phyloP scores from a whole-genome alignment of 2,888 invertebrate genomes.

The Strigamia maritima region DNA sequence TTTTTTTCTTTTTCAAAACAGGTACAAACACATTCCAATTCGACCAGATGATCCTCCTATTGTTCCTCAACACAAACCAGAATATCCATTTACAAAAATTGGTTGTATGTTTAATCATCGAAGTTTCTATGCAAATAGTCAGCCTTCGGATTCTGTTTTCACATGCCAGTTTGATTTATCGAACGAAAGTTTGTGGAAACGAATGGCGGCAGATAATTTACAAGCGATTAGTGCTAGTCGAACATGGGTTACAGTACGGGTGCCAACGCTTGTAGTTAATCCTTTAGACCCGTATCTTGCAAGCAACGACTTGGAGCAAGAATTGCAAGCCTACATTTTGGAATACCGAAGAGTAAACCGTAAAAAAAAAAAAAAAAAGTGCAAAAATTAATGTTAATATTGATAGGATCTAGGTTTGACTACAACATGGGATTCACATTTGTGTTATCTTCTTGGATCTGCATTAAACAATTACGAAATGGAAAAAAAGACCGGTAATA shows the following conservation, averaged over 20 bases:
- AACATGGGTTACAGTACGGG: conserved; percentile 41
- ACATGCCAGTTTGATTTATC: conserved; percentile 50
- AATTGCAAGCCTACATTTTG: conserved; percentile 49
- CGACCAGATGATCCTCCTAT: conserved; percentile 37
- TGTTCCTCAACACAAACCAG: conserved; percentile 42
- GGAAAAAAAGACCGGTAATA: conserved; percentile 51
- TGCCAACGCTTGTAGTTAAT: conserved; percentile 43
- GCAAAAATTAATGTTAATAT: too few relatives aligned
- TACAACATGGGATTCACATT: conserved; percentile 52
- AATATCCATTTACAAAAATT: conserved; percentile 52
- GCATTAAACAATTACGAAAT: conserved; percentile 52
- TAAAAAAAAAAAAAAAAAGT: too few relatives aligned
- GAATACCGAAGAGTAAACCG: conserved; percentile 50
- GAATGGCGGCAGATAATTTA: conserved; percentile 52
- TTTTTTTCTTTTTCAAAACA: neutral
- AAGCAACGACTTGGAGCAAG: conserved; percentile 52
- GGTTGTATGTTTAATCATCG: conserved; percentile 54
- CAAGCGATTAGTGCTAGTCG: conserved; percentile 45
- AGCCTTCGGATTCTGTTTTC: conserved; percentile 51
- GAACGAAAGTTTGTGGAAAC: conserved; percentile 52
- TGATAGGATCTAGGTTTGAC: conserved; percentile 50
- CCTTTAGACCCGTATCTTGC: conserved; percentile 47
- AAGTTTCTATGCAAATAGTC: conserved; percentile 52
- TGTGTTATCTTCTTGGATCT: conserved; percentile 52
- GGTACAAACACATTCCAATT: conserved; percentile 29